These are phyloP conservation scores for Oxyruncus cristatus DNA, from an alignment of 2,113 vertebrate genomes.

Conservation along the genomic window DNA sequence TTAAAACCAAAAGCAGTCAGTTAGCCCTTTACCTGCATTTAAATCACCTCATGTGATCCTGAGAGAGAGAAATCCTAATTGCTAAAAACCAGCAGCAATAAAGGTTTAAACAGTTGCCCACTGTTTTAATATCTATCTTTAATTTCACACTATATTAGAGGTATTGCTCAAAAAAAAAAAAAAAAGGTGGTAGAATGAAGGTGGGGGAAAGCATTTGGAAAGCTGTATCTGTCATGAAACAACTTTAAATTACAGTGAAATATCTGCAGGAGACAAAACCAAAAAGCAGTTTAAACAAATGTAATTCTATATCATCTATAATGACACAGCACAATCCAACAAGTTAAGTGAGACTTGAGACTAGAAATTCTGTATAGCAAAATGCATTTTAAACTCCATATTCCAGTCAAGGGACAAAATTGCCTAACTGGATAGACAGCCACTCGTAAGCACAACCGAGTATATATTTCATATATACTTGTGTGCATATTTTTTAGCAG, in stretches of 20 bases:
- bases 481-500: neutral
- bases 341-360: neutral
- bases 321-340: neutral
- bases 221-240: neutral
- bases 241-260: neutral
- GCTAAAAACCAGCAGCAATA: neutral
- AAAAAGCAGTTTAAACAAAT: neutral
- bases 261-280: neutral
- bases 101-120: neutral
- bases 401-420: neutral
- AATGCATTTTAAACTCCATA: neutral
- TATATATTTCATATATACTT: accelerated
- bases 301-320: neutral
- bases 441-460: neutral
- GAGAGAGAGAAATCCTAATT: neutral
- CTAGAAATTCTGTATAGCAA: neutral
- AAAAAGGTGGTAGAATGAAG: neutral
- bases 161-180: neutral
- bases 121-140: neutral
- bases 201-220: neutral
- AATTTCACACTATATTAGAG: neutral
- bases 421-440: neutral
- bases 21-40: neutral
- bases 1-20: neutral
- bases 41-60: neutral